These are phyloP conservation scores for Gnathonemus longibarbis DNA, from an alignment of 2,113 vertebrate genomes.

Conservation along the genomic window DNA sequence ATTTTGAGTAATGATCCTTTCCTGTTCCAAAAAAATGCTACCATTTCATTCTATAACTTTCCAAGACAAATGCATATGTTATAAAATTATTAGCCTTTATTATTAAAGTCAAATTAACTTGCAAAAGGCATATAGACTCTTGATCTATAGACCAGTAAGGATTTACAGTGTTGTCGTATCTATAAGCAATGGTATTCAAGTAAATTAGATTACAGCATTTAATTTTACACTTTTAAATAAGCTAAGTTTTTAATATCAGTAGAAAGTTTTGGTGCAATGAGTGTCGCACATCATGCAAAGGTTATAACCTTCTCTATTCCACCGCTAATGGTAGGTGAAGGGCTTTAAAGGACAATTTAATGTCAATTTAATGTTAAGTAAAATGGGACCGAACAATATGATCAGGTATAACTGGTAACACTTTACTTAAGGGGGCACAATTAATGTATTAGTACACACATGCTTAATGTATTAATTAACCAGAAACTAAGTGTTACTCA, in stretches of 20 bases:
- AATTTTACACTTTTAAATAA: background rate
- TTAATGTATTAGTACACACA: background rate
- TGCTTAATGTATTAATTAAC: background rate
- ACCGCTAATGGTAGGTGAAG: background rate
- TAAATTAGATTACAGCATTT: background rate
- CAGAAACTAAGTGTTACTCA: background rate
- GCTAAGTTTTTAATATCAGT: background rate
- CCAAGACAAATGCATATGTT: background rate
- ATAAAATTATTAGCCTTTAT: background rate
- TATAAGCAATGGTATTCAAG: background rate
- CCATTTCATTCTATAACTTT: background rate
- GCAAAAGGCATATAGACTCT: background rate
- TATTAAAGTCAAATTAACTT: background rate
- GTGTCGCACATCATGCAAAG: background rate
- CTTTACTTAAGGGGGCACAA: background rate
- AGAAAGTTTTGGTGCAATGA: background rate
- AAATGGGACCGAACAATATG: background rate
- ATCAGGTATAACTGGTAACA: background rate
- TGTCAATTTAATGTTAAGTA: background rate
- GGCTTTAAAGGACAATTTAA: background rate
- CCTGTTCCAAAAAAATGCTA: background rate
- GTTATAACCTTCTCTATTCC: background rate
- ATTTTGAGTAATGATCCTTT: conserved; percentile 10
- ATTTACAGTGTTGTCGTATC: background rate
- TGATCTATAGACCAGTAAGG: background rate